A percentile compares a stretch with the other conserved stretches of the same genome.
Conservation (phyloP, 2,113 vertebrate genomes). For the Gallinago jamesoni region DNA sequence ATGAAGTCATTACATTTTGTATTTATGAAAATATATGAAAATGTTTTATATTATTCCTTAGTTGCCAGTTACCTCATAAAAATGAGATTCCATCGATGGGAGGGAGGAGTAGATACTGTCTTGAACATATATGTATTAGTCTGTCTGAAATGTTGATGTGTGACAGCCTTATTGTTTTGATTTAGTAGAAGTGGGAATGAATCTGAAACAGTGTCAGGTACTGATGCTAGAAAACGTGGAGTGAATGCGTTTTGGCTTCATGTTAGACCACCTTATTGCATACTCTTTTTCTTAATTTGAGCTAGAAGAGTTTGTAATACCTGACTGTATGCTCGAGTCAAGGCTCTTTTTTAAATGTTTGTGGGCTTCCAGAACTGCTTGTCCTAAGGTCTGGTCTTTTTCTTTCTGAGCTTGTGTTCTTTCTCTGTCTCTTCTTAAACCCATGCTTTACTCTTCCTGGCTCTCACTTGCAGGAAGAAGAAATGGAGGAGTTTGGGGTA, state of each 20-base stretch:
- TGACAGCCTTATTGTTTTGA: not conserved
- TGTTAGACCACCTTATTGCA: slow-evolving; percentile 7
- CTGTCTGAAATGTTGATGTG: not conserved
- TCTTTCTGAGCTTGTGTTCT: slow-evolving; percentile 94
- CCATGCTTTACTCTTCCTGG: slow-evolving; percentile 91
- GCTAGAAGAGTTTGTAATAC: slow-evolving; percentile 16
- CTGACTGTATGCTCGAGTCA: not conserved
- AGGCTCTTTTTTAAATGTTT: slow-evolving; percentile 61
- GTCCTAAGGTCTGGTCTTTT: slow-evolving; percentile 83
- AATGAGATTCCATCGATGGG: not conserved
- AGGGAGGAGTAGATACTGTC: not conserved
- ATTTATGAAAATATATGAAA: not conserved
- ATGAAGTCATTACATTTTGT: not conserved
- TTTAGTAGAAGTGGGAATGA: not conserved
- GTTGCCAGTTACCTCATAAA: not conserved
- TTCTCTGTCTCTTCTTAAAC: slow-evolving; percentile 84
- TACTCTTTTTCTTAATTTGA: slow-evolving; percentile 29
- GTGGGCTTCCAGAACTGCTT: slow-evolving; percentile 81
- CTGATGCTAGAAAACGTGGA: not conserved
- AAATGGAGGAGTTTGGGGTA: slow-evolving; percentile 99
- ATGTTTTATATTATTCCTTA: not conserved
- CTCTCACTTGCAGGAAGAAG: slow-evolving; percentile 98
- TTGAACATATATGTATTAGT: not conserved
- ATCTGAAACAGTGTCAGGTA: not conserved
- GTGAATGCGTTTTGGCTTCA: not conserved